Percentiles rank a stretch among this genome's conserved stretches.
These are phyloP conservation scores for Parapristionchus giblindavisi DNA, from an alignment of 2,888 invertebrate species.

Conservation along the genomic window DNA sequence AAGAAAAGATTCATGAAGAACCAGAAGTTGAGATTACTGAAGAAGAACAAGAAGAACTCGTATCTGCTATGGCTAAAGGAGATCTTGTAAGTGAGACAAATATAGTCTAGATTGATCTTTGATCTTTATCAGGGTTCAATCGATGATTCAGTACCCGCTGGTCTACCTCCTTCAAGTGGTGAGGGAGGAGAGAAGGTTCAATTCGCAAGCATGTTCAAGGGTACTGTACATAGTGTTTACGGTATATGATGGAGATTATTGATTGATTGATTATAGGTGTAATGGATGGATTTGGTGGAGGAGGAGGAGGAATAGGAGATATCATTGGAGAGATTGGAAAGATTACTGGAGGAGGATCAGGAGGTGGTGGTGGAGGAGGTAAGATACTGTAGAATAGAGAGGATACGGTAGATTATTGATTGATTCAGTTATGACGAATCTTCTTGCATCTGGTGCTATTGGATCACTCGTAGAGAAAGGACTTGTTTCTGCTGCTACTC, in stretches of 20 bases:
- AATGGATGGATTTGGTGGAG: slow-evolving; percentile 54
- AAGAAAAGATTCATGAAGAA: background rate
- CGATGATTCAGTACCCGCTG: slow-evolving; percentile 30
- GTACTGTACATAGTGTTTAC: background rate
- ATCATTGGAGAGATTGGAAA: slow-evolving; percentile 56
- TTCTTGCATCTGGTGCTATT: slow-evolving; percentile 20
- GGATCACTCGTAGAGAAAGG: slow-evolving; percentile 26
- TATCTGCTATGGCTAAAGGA: slow-evolving; percentile 13
- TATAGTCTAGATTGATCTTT: background rate
- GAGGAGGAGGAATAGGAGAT: slow-evolving; percentile 49
- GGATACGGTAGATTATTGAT: background rate
- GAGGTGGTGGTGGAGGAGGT: slow-evolving; percentile 44
- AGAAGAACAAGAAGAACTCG: slow-evolving; percentile 15
- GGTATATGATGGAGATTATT: background rate
- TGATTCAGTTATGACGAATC: slow-evolving; percentile 30
- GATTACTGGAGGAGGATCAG: slow-evolving; percentile 57
- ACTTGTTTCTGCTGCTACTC: slow-evolving; percentile 15
- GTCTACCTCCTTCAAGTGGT: background rate
- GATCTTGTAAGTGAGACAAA: slow-evolving; percentile 9
- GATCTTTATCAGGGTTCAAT: slow-evolving; percentile 34
- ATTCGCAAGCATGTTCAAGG: slow-evolving; percentile 32
- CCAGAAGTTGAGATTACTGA: slow-evolving; percentile 30
- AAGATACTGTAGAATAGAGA: slow-evolving; percentile 5
- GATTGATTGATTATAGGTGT: slow-evolving; percentile 22
- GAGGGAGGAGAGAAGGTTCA: slow-evolving; percentile 26